Evolutionary conservation across 2,113 vertebrate species (phyloP), one percentile per base, ranked within the genome.

Genomic region (Rhea americana): DNA sequence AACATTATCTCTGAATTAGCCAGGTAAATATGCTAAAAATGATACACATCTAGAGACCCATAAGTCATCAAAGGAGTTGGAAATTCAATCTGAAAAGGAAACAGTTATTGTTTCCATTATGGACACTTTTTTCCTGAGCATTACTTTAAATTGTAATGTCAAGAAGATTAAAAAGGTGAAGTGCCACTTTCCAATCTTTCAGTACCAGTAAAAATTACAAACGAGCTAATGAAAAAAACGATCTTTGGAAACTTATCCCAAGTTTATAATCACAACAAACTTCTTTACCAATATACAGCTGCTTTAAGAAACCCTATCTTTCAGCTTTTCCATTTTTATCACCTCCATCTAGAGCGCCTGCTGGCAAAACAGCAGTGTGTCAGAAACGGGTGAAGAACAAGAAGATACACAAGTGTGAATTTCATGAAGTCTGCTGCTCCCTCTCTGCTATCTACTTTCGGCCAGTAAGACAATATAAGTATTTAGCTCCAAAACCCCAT

Each of bases 281-380:
- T 89, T 80, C 91, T 70, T 87, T 48, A 48, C 0, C 79, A 93
- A 94, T 68, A 89, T 4, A 78, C 21, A 13, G 17, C 76, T 89
- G 92, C 95, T 95, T 93, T 93, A 96, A 95, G 95, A 96, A 95
- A 88, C 62, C 61, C 5, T 82, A 88, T 93, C 93, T 94, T 96
- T 95, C 88, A 93, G 94, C 91, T 93, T 90, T 95, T 94, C 96
- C 85, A 67, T 95, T 97, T 97, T 94, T 93, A 96, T 95, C 96
- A 85, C 90, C 82, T 93, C 85, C 93, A 92, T 92, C 92, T 75
- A 83, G 82, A 91, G 78, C 41, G 95, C 95, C 96, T 95, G 97
- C 97, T 97, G 97, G 96, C 93, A 97, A 92, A 93, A 72, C 94
- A 96, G 96, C 96, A 91, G 97, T 92, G 47, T 13, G 91, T 94